A percentile compares a stretch with the other conserved stretches of the same genome.
phyloP scores from a whole-genome alignment of 2,888 invertebrate species.

The Oscheius sp. region DNA sequence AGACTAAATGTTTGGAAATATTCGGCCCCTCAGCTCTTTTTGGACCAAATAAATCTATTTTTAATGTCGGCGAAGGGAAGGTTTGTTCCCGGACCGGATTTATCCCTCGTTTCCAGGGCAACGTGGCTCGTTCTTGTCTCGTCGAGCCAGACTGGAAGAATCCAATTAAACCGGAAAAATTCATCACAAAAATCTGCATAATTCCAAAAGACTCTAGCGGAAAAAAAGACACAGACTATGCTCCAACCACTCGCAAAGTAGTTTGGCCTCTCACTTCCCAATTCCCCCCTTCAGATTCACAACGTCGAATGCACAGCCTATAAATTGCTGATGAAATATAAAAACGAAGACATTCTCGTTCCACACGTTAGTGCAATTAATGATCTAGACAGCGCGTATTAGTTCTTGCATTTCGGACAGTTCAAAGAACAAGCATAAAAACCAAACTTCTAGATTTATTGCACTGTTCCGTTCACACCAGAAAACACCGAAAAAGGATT shows the following conservation, averaged over 20 bases:
- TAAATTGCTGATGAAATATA: conserved; percentile 16
- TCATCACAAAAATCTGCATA: not conserved
- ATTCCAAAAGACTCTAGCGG: not conserved
- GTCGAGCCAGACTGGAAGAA: conserved; percentile 25
- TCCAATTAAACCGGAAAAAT: not conserved
- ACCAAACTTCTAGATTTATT: too few species aligned
- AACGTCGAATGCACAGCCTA: conserved; percentile 23
- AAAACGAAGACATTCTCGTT: conserved; percentile 1
- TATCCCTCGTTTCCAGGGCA: conserved; percentile 6
- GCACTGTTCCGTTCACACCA: conserved; percentile 2
- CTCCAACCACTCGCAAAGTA: conserved; percentile 5
- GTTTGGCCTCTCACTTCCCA: too few species aligned
- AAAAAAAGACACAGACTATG: not conserved
- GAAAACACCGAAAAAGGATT: conserved; percentile 38
- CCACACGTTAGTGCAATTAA: not conserved
- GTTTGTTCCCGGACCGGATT: not conserved
- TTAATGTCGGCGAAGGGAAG: conserved; percentile 10
- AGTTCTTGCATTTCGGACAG: not conserved
- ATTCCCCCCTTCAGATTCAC: conserved; percentile 10
- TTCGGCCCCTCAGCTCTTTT: not conserved
- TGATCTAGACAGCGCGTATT: not conserved
- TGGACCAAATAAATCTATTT: conserved; percentile 5
- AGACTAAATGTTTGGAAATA: not conserved
- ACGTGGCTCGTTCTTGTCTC: conserved; percentile 8
- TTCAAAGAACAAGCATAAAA: too few species aligned